Evolutionary conservation across 2,113 vertebrate species (phyloP), one percentile per base, ranked within the genome.

Genomic region (Paraplagusia blochii): DNA sequence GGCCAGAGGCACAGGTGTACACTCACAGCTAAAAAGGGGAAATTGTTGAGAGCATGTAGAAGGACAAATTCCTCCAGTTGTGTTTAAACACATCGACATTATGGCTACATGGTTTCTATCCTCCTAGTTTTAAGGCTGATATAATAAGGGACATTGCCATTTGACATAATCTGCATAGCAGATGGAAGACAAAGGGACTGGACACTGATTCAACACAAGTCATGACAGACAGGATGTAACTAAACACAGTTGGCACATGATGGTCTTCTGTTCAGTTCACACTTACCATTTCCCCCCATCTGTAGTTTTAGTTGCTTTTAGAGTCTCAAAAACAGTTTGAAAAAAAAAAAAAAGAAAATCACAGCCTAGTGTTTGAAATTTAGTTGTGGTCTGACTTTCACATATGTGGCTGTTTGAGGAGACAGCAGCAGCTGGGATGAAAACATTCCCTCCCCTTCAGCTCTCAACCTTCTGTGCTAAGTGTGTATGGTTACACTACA

Each of bases 101-200:
- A 66, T 42, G 58, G 17, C 60, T 34, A 65, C 76, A 66, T 84
- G 74, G 82, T 85, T 85, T 85, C 67, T 74, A 86, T 84, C 91
- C 85, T 90, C 90, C 91, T 90, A 91, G 93, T 90, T 87, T 92
- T 96, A 97, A 98, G 95, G 95, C 95, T 92, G 91, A 94, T 79
- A 56, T 74, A 77, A 76, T 69, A 87, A 40, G 91, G 93, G 91
- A 85, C 86, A 90, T 92, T 93, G 92, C 93, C 91, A 93, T 90
- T 88, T 80, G 71, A 93, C 86, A 74, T 68, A 69, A 74, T 83
- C 84, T 86, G 86, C 85, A 88, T 88, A 89, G 87, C 84, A 92
- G 86, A 85, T 87, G 93, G 94, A 95, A 94, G 94, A 94, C 93
- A 84, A 92, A 91, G 57, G 88, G 88, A 89, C 79, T 83, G 88